These are phyloP conservation scores for Popillia japonica DNA, from an alignment of 1,140 invertebrate genomes.

Conservation along the genomic window DNA sequence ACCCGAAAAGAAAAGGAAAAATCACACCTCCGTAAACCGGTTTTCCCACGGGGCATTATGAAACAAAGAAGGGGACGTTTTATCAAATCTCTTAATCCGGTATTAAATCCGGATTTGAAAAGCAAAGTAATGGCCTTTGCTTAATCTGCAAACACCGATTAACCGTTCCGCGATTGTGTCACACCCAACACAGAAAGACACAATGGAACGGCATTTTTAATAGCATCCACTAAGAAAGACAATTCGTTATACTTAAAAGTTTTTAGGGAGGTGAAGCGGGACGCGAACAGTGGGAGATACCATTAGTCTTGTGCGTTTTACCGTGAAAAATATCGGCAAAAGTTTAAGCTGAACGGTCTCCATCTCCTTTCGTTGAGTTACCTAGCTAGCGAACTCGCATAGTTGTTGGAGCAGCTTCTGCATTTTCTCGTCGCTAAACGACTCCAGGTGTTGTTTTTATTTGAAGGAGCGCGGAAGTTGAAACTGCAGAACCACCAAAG, in stretches of 20 bases:
- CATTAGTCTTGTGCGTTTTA: constrained; percentile 33
- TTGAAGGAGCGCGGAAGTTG: not conserved
- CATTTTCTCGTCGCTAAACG: not conserved
- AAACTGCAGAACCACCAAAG: not conserved
- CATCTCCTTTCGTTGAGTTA: not conserved
- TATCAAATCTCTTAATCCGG: constrained; percentile 44
- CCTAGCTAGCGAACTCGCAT: not conserved
- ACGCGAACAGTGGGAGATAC: not conserved
- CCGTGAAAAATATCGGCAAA: constrained; percentile 31
- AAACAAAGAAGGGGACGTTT: constrained; percentile 40
- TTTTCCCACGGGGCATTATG: constrained; percentile 19
- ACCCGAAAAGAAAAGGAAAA: not conserved
- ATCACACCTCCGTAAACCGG: constrained; percentile 7
- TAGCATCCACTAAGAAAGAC: constrained; percentile 30
- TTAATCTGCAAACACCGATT: constrained; percentile 45
- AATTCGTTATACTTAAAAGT: constrained; percentile 34
- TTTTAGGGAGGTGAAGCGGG: not conserved
- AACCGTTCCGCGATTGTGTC: constrained; percentile 42
- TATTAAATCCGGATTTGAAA: constrained; percentile 41
- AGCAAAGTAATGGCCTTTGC: constrained; percentile 41
- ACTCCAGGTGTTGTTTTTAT: not conserved
- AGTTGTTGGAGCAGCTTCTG: not conserved
- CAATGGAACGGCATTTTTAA: constrained; percentile 41
- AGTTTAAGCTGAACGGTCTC: constrained; percentile 17
- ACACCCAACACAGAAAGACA: constrained; percentile 5